Conservation (phyloP, 2,888 invertebrate species). For the Meliscaeva auricollis region DNA sequence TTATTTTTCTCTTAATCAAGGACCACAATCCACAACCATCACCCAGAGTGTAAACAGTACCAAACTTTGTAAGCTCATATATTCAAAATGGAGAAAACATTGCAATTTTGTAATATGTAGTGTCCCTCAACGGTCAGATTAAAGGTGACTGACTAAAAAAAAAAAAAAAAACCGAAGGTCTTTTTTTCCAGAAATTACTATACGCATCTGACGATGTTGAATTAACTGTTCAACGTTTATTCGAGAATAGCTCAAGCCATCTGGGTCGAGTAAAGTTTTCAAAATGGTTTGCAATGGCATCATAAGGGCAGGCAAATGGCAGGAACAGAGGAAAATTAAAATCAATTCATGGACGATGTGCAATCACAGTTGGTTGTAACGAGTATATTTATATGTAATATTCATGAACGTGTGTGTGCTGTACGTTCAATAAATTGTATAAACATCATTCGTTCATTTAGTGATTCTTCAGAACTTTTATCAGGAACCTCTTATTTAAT, state of each 20-base stretch:
- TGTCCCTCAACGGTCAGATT: conserved; percentile 32
- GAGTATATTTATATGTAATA: conserved; percentile 1
- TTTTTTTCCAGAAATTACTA: conserved; percentile 5
- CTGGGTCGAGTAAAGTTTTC: conserved; percentile 42
- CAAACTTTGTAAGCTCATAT: conserved; percentile 3
- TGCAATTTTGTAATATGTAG: conserved; percentile 20
- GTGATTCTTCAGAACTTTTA: neutral
- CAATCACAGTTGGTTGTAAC: conserved; percentile 41
- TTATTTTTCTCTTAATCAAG: conserved; percentile 28
- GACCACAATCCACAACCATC: neutral
- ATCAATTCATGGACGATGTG: conserved; percentile 51
- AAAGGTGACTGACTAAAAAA: conserved; percentile 20
- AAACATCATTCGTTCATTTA: neutral
- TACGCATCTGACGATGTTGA: conserved; percentile 26
- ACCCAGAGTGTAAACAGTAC: neutral
- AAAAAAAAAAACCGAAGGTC: neutral
- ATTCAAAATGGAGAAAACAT: neutral
- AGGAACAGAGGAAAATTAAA: conserved; percentile 34
- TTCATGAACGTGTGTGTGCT: neutral
- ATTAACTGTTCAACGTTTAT: conserved; percentile 22
- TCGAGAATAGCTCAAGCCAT: conserved; percentile 40
- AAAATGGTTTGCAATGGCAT: neutral
- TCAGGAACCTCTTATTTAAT: neutral
- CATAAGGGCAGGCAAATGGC: neutral
- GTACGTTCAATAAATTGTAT: too few relatives aligned